These are phyloP conservation scores for Panthera tigris DNA, from an alignment of 2,113 vertebrate genomes.

Conservation along the genomic window DNA sequence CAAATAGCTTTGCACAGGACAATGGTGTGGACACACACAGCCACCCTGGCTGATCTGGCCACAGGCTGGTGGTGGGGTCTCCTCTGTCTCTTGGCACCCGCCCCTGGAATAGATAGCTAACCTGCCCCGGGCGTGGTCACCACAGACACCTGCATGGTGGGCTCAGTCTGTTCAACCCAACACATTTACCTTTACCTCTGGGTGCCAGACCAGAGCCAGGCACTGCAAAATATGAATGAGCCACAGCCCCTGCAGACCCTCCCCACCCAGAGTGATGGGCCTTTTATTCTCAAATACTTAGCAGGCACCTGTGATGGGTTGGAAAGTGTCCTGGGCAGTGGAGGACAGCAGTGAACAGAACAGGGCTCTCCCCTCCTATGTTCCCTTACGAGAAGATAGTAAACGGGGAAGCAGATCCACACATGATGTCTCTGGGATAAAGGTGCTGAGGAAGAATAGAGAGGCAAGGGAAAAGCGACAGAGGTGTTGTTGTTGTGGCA, in stretches of 20 bases:
- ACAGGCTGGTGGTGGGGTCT: background rate
- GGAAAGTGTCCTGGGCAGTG: background rate
- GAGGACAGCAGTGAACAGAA: background rate
- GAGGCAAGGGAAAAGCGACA: background rate
- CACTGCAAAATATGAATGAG: background rate
- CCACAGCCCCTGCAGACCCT: background rate
- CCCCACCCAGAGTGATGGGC: background rate
- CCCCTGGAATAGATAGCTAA: background rate
- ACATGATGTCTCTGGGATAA: fast-evolving
- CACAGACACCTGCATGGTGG: fast-evolving
- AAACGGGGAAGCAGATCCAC: fast-evolving
- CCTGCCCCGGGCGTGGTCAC: background rate
- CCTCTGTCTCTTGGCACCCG: background rate
- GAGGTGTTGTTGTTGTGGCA: background rate
- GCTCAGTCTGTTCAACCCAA: background rate
- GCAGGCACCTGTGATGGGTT: no score
- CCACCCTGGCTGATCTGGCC: background rate
- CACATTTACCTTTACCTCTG: no score
- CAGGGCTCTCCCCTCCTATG: no score
- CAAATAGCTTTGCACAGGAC: background rate
- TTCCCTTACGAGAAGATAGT: no score
- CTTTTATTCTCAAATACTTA: background rate
- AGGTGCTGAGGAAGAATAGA: background rate
- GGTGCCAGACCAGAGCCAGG: background rate
- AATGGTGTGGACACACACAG: fast-evolving